Conservation (phyloP, 2,113 vertebrate genomes). For the Labeo catla region DNA sequence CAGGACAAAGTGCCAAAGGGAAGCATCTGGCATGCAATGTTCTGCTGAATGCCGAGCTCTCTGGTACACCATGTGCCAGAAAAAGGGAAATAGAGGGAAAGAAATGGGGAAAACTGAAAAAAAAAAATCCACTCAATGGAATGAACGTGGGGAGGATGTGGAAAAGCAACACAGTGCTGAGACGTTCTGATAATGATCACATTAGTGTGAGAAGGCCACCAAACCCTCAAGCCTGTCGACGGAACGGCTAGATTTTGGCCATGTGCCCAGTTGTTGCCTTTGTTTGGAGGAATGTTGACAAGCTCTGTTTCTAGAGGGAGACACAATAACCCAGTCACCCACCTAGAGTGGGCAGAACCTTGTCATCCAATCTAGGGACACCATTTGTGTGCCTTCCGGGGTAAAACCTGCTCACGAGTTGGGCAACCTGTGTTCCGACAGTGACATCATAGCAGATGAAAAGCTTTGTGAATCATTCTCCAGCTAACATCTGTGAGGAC, state of each 20-base stretch:
- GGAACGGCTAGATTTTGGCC: constrained; percentile 40
- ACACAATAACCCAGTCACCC: constrained; percentile 31
- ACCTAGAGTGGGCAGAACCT: neutral
- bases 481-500: constrained; percentile 17
- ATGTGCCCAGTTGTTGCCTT: constrained; percentile 47
- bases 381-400: neutral
- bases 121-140: constrained; percentile 22
- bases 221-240: constrained; percentile 36
- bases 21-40: constrained; percentile 44
- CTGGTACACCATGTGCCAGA: constrained; percentile 10
- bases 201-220: constrained; percentile 56
- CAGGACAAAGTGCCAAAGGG: constrained; percentile 1
- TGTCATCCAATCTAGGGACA: neutral
- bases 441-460: constrained; percentile 41
- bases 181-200: constrained; percentile 55
- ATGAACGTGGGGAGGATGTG: constrained; percentile 51
- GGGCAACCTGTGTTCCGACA: constrained; percentile 26
- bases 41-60: neutral
- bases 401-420: constrained; percentile 3
- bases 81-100: constrained; percentile 1
- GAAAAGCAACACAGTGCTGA: constrained; percentile 50
- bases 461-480: constrained; percentile 36
- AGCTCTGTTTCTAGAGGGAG: constrained; percentile 28
- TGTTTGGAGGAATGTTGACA: constrained; percentile 52
- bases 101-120: constrained; percentile 17